Conservation (phyloP, 2,888 invertebrate species). For the Mythimna pallens region DNA sequence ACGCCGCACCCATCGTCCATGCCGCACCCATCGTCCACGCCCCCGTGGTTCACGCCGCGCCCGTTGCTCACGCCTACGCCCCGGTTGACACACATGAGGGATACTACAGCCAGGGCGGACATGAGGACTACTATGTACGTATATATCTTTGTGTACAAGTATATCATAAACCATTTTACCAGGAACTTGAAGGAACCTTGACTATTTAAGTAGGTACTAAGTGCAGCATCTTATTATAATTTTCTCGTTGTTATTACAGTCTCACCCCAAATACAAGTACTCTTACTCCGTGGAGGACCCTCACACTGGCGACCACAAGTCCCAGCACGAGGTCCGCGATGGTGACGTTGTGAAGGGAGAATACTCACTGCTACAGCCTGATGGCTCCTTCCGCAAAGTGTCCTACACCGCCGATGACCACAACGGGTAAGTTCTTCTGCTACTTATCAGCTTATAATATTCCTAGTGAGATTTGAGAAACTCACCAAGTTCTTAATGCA, state of each 20-base stretch:
- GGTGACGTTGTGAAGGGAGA: slow-evolving; percentile 92
- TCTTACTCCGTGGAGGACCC: slow-evolving; percentile 91
- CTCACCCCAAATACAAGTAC: slow-evolving; percentile 91
- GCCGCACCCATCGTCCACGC: slow-evolving; percentile 65
- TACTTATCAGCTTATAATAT: neutral
- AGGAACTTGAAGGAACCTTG: neutral
- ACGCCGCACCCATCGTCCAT: slow-evolving; percentile 66
- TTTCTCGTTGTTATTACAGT: slow-evolving; percentile 73
- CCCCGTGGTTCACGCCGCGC: slow-evolving; percentile 66
- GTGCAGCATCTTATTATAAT: neutral
- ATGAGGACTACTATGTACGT: slow-evolving; percentile 82
- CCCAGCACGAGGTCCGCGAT: slow-evolving; percentile 90
- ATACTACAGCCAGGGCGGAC: slow-evolving; percentile 64
- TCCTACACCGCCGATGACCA: slow-evolving; percentile 91
- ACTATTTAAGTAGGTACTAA: neutral
- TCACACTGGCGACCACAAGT: slow-evolving; percentile 92
- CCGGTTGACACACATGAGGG: slow-evolving; percentile 68
- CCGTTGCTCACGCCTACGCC: slow-evolving; percentile 62
- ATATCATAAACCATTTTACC: too few species aligned
- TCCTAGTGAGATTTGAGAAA: neutral
- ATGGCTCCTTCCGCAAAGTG: slow-evolving; percentile 91
- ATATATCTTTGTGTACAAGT: neutral
- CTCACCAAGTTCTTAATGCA: neutral
- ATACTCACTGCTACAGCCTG: slow-evolving; percentile 91
- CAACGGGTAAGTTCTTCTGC: slow-evolving; percentile 82